Percentiles rank a stretch among this genome's conserved stretches.
Evolutionary conservation across 2,797 vertebrate genomes (phyloP).

Genomic region (Enteromius paludinosus): DNA sequence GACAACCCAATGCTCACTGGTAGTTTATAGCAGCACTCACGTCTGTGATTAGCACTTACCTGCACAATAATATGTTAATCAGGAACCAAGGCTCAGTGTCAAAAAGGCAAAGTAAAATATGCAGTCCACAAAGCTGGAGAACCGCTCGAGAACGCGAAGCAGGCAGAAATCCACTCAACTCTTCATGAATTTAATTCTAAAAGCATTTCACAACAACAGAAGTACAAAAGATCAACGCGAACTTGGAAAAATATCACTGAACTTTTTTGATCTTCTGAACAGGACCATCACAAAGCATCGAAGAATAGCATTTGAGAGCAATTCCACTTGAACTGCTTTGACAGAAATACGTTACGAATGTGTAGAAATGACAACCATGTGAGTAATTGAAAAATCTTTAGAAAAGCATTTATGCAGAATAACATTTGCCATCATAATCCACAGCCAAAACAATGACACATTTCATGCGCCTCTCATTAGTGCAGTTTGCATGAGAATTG

Average conservation of each 20-base stretch:
- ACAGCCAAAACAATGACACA: conserved; percentile 14
- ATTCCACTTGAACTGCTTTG: conserved; percentile 9
- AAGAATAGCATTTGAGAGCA: conserved; percentile 24
- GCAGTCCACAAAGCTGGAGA: conserved; percentile 31
- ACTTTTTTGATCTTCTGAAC: conserved; percentile 12
- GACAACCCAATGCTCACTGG: background rate
- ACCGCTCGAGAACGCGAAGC: background rate
- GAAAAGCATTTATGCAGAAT: conserved; percentile 11
- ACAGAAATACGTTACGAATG: background rate
- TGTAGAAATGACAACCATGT: background rate
- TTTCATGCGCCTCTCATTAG: background rate
- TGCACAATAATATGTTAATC: conserved; percentile 34
- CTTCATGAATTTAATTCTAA: background rate
- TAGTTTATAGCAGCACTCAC: background rate
- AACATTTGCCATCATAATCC: conserved; percentile 24
- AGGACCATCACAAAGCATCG: conserved; percentile 6
- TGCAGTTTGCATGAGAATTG: background rate
- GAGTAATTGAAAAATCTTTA: background rate
- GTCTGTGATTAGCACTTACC: conserved; percentile 36
- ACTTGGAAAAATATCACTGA: conserved; percentile 5
- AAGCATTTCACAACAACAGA: conserved; percentile 18
- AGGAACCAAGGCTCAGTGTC: conserved; percentile 36
- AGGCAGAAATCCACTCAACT: conserved; percentile 13
- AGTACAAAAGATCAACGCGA: background rate
- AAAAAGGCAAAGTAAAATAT: conserved; percentile 28